phyloP scores from a whole-genome alignment of 2,113 vertebrate genomes.

The Chroicocephalus ridibundus region DNA sequence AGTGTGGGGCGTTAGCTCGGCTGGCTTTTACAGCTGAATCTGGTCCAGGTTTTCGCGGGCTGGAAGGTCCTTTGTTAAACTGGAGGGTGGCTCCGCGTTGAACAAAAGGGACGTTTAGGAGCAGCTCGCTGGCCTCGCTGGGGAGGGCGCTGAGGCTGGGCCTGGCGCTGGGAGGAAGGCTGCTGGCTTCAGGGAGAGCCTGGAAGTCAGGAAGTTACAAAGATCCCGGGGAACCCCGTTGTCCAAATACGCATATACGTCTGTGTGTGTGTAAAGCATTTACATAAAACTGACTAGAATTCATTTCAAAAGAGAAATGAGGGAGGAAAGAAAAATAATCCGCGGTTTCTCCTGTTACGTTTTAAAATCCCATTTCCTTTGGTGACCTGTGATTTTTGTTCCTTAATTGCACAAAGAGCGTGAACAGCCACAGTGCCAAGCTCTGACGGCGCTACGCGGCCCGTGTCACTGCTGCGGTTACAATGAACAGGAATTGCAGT shows the following conservation, averaged over 20 bases:
- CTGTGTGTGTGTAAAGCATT: background rate
- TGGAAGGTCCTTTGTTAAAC: background rate
- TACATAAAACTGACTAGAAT: background rate
- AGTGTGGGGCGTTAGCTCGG: accelerated
- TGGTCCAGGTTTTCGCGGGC: background rate
- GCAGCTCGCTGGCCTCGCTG: background rate
- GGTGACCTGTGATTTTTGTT: background rate
- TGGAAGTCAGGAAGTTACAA: background rate
- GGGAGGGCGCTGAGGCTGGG: background rate
- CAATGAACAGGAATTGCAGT: slow-evolving; percentile 28
- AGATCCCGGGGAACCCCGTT: background rate
- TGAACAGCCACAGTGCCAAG: background rate
- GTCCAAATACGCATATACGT: background rate
- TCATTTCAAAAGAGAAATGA: background rate
- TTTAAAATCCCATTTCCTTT: background rate
- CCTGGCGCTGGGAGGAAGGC: background rate
- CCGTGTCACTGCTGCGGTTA: slow-evolving; percentile 8
- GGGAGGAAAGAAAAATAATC: background rate
- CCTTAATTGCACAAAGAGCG: background rate
- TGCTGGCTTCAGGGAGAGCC: background rate
- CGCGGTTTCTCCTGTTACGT: background rate
- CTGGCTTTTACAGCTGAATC: accelerated
- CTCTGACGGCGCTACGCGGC: background rate
- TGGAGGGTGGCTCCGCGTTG: background rate
- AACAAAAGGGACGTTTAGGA: background rate